Conservation (phyloP, 37 sponge, comb jelly and placozoan genomes). For the Halichondria panicea region DNA sequence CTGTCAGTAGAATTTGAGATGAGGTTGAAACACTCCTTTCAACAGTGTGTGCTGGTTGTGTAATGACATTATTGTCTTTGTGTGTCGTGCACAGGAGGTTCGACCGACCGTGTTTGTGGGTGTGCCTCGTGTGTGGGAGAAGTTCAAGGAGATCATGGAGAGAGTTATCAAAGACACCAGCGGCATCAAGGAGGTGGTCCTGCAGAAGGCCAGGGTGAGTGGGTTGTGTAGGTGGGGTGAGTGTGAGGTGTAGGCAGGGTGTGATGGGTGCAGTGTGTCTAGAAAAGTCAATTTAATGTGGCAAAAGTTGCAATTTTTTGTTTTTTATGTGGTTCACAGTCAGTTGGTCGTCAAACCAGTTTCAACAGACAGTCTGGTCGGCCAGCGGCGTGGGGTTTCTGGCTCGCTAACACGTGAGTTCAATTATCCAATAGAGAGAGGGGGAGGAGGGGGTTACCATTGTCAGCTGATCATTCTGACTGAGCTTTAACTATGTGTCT, state of each 20-base stretch:
- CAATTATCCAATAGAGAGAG: neutral
- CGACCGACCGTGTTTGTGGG: conserved; percentile 90
- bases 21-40: neutral
- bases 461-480: neutral
- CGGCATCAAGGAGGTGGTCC: conserved; percentile 49
- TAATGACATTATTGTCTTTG: neutral
- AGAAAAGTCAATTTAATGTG: neutral
- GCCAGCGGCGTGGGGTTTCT: conserved; percentile 80
- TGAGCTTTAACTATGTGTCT: neutral
- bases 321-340: neutral
- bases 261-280: neutral
- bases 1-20: neutral
- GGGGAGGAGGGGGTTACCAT: neutral
- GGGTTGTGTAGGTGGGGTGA: too few species aligned
- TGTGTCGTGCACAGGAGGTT: conserved; percentile 67
- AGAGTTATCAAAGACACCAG: conserved; percentile 23
- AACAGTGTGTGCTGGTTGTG: neutral
- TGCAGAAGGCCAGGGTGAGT: conserved; percentile 50
- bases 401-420: conserved; percentile 82
- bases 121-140: conserved; percentile 99
- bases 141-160: conserved; percentile 82
- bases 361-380: conserved; percentile 45
- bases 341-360: conserved; percentile 54
- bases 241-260: neutral
- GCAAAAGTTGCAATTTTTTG: neutral